A percentile compares a stretch with the other conserved stretches of the same genome.
These are phyloP conservation scores for Acromyrmex heyeri DNA, from an alignment of 1,140 invertebrate genomes.

Conservation along the genomic window DNA sequence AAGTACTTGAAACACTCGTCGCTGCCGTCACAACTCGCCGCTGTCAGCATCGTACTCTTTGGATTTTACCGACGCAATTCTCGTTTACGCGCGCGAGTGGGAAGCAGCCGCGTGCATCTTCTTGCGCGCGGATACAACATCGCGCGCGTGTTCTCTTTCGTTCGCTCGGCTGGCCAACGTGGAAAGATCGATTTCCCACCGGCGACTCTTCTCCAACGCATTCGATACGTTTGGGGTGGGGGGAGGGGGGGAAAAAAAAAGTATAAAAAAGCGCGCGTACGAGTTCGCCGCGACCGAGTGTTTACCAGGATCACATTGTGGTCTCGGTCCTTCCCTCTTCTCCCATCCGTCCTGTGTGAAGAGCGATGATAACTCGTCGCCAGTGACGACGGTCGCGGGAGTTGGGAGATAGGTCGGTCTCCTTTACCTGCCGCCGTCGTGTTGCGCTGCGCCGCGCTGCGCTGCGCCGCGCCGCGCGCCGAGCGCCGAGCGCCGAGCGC, in stretches of 20 bases:
- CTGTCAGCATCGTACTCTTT: not conserved
- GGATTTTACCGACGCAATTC: not conserved
- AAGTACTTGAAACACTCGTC: conserved; percentile 38
- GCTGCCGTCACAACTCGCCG: not conserved
- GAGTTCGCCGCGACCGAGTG: conserved; percentile 9
- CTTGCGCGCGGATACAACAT: conserved; percentile 11
- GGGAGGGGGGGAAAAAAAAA: not conserved
- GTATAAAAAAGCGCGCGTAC: not conserved
- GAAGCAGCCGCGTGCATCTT: conserved; percentile 30
- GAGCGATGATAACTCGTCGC: conserved; percentile 8
- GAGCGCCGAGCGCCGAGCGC: conserved; percentile 14
- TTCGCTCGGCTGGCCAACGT: not conserved
- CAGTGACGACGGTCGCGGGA: conserved; percentile 27
- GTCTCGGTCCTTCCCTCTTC: not conserved
- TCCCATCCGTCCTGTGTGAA: not conserved
- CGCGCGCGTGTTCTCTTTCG: conserved; percentile 24
- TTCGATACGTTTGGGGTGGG: not conserved
- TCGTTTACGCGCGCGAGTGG: conserved; percentile 13
- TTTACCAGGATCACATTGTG: conserved; percentile 51
- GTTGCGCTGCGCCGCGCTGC: not conserved
- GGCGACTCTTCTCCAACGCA: not conserved
- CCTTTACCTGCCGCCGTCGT: not conserved
- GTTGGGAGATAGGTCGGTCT: conserved; percentile 56
- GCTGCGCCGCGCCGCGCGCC: not conserved
- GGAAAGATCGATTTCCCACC: conserved; percentile 41